Evolutionary conservation across 2,113 vertebrate genomes (phyloP).

Genomic region (Donacobius atricapilla): DNA sequence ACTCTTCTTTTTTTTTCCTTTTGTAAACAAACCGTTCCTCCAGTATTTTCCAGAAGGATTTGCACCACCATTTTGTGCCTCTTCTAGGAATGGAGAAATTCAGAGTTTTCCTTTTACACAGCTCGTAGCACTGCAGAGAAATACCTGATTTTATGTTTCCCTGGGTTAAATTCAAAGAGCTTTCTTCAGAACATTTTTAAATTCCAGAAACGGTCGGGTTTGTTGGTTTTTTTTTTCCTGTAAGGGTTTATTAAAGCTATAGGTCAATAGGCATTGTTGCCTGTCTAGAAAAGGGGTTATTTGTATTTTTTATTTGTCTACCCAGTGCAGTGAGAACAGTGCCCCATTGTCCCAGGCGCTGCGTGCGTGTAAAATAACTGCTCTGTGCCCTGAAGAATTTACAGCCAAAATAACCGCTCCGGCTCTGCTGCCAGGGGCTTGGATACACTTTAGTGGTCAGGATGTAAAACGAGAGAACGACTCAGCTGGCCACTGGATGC

Average conservation of each 20-base stretch:
- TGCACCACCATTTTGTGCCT: conserved; percentile 52
- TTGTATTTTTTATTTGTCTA: neutral
- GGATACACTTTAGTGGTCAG: neutral
- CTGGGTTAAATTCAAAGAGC: neutral
- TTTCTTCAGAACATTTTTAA: neutral
- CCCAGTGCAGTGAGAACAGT: neutral
- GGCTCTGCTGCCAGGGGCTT: neutral
- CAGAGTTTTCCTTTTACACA: neutral
- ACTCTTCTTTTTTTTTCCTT: conserved; percentile 11
- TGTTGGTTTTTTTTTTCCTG: neutral
- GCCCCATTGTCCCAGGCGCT: neutral
- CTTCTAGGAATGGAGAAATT: conserved; percentile 38
- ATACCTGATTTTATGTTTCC: neutral
- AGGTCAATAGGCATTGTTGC: neutral
- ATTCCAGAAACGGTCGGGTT: neutral
- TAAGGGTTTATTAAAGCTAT: neutral
- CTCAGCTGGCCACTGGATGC: neutral
- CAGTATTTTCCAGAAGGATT: conserved; percentile 19
- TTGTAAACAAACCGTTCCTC: conserved; percentile 52
- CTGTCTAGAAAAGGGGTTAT: neutral
- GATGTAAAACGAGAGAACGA: neutral
- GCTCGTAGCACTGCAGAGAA: neutral
- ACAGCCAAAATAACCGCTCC: neutral
- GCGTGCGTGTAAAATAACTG: neutral
- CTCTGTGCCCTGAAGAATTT: neutral